Evolutionary conservation across 2,888 invertebrate species (phyloP).

Genomic region (Abscondita cerata): DNA sequence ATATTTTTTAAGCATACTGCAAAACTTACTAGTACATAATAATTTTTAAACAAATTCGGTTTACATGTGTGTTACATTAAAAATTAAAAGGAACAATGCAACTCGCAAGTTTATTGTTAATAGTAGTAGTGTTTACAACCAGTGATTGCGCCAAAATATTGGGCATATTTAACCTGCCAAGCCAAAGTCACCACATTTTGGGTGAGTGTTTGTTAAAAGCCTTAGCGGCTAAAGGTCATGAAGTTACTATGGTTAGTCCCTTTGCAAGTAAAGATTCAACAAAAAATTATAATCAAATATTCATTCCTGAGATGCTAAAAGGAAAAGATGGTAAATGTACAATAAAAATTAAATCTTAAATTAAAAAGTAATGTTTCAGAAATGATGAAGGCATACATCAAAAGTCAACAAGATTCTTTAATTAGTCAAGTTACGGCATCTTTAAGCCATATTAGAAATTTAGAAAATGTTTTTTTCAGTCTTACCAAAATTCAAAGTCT

Average conservation of each 20-base stretch:
- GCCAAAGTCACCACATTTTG: slow-evolving; percentile 44
- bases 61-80: too few species aligned
- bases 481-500: slow-evolving; percentile 18
- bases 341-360: neutral
- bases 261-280: slow-evolving; percentile 38
- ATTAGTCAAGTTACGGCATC: neutral
- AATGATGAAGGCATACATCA: too few species aligned
- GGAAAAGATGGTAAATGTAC: slow-evolving; percentile 15
- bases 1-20: too few species aligned
- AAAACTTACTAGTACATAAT: too few species aligned
- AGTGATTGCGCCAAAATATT: slow-evolving; percentile 39
- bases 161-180: slow-evolving; percentile 44
- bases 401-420: too few species aligned
- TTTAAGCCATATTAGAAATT: neutral
- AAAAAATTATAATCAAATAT: slow-evolving; percentile 43
- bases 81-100: too few species aligned
- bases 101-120: too few species aligned
- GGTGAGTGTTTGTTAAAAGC: slow-evolving; percentile 58
- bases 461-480: slow-evolving; percentile 12
- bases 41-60: too few species aligned
- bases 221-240: slow-evolving; percentile 62
- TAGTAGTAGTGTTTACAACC: too few species aligned
- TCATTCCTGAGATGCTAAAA: slow-evolving; percentile 10
- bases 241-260: slow-evolving; percentile 61
- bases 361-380: too few species aligned